Percentiles rank a stretch among this genome's conserved stretches.
These are phyloP conservation scores for Xyrauchen texanus DNA, from an alignment of 2,113 vertebrate species.

Conservation along the genomic window DNA sequence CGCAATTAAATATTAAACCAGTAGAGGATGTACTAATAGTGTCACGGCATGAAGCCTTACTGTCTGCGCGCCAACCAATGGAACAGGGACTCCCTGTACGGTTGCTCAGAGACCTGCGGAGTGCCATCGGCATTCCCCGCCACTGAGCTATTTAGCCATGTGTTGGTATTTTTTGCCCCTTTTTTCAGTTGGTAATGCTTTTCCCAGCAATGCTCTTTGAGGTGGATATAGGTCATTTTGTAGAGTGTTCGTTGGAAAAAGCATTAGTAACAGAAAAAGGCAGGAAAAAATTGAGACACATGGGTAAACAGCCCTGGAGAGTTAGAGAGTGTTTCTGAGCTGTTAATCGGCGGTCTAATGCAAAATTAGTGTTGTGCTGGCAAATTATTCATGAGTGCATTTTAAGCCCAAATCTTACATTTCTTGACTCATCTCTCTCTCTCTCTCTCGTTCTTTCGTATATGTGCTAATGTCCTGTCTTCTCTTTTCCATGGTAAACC, in stretches of 20 bases:
- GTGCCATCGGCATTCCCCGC: conserved; percentile 65
- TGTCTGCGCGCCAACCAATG: conserved; percentile 50
- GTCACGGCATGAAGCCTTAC: conserved; percentile 60
- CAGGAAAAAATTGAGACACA: conserved; percentile 60
- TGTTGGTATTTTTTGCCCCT: not conserved
- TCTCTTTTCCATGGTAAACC: conserved; percentile 26
- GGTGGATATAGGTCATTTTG: conserved; percentile 78
- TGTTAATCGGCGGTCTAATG: conserved; percentile 84
- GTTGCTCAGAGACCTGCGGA: conserved; percentile 68
- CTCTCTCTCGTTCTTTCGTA: conserved; percentile 18
- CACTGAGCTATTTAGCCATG: conserved; percentile 41
- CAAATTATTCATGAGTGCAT: conserved; percentile 77
- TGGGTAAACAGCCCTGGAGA: conserved; percentile 63
- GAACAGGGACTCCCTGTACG: conserved; percentile 60
- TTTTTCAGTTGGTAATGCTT: conserved; percentile 20
- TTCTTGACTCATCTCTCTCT: conserved; percentile 66
- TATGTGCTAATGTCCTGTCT: not conserved
- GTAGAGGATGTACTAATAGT: conserved; percentile 83
- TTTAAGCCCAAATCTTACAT: conserved; percentile 73
- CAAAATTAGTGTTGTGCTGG: conserved; percentile 78
- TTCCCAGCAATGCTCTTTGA: conserved; percentile 57
- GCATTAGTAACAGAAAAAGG: conserved; percentile 66
- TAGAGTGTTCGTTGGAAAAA: conserved; percentile 64
- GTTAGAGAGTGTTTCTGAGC: conserved; percentile 79
- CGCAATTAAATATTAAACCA: conserved; percentile 84